phyloP scores from a whole-genome alignment of 2,888 invertebrate species.

The Scaptomyza tumidula region DNA sequence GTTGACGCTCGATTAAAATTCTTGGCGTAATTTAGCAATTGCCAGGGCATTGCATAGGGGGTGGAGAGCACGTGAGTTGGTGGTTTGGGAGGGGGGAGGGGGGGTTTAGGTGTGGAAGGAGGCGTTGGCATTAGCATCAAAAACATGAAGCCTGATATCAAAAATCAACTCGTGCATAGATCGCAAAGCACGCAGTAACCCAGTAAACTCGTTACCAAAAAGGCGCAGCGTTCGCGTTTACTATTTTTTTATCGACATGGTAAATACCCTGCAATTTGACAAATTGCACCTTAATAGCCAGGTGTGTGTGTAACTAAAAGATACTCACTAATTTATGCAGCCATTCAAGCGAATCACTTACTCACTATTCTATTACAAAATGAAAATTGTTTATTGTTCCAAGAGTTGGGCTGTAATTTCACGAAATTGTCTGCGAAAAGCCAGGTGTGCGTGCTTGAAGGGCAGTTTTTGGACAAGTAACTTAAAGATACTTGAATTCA shows the following conservation, averaged over 20 bases:
- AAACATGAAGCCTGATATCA: slow-evolving; percentile 4
- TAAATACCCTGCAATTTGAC: slow-evolving; percentile 43
- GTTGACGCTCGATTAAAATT: slow-evolving; percentile 78
- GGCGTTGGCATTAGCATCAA: no score
- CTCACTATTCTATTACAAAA: neutral
- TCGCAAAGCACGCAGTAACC: slow-evolving; percentile 33
- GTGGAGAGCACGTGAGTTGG: no score
- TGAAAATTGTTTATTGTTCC: neutral
- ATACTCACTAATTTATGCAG: slow-evolving; percentile 24
- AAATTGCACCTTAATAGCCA: slow-evolving; percentile 24
- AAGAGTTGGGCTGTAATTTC: neutral
- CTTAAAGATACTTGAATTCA: neutral
- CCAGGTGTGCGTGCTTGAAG: neutral
- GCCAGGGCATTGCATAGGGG: slow-evolving; percentile 15
- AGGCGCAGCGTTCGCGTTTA: slow-evolving; percentile 2
- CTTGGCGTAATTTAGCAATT: slow-evolving; percentile 72
- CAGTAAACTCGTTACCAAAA: slow-evolving; percentile 40
- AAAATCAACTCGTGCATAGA: slow-evolving; percentile 28
- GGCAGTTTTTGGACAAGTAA: neutral
- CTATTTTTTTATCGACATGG: neutral
- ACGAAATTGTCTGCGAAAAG: neutral
- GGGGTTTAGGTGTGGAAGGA: no score
- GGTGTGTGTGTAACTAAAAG: slow-evolving; percentile 16
- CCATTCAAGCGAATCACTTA: slow-evolving; percentile 1
- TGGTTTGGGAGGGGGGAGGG: no score